Evolutionary conservation across 2,888 invertebrate genomes (phyloP).

Genomic region (Folsomia manolachei): DNA sequence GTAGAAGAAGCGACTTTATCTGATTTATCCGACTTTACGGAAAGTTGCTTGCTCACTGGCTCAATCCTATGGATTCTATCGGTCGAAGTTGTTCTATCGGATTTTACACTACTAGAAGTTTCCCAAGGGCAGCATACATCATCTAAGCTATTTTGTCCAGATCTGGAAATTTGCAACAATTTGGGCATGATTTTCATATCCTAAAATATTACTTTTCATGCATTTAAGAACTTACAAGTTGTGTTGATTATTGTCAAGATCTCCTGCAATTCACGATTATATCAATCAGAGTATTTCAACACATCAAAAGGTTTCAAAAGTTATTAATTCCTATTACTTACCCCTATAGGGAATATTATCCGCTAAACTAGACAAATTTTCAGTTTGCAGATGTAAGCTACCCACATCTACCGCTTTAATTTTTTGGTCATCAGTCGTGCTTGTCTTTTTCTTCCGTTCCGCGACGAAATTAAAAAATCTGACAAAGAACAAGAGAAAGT

Average conservation of each 20-base stretch:
- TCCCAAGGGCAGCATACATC: conserved; percentile 51
- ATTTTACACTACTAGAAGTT: background rate
- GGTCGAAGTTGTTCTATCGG: background rate
- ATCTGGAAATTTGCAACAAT: background rate
- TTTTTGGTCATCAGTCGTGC: conserved; percentile 55
- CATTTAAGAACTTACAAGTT: background rate
- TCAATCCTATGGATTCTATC: conserved; percentile 3
- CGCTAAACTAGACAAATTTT: background rate
- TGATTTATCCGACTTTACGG: conserved; percentile 1
- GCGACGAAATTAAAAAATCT: conserved; percentile 89
- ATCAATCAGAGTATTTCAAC: too few species aligned
- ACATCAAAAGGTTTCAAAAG: too few species aligned
- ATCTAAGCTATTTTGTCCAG: conserved; percentile 38
- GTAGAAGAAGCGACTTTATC: background rate
- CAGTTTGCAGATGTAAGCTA: background rate
- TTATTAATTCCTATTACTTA: too few species aligned
- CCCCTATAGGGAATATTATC: conserved; percentile 4
- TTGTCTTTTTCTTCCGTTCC: conserved; percentile 76
- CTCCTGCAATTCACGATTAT: too few species aligned
- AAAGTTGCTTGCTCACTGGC: background rate
- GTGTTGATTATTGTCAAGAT: background rate
- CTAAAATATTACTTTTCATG: too few species aligned
- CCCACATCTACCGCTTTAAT: background rate
- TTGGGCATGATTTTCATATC: background rate
- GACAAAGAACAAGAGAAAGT: conserved; percentile 27